Base-by-base conservation (phyloP, 2,888 invertebrate genomes). In the Phaonia tiefii region DNA sequence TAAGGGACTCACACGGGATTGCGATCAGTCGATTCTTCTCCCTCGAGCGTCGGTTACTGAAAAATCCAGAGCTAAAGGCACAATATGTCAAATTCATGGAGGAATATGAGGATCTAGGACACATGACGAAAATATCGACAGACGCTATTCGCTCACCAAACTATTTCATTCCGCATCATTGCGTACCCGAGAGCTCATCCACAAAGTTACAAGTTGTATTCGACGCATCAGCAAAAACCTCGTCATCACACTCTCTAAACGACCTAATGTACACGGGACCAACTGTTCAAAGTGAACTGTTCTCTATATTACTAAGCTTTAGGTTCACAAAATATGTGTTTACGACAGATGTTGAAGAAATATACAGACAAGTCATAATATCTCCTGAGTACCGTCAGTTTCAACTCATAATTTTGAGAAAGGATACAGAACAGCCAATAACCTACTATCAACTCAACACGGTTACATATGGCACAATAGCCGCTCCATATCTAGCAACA, bases 11-110 rank as follows among this genome's bases (percentile, higher is more conserved):
- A 15, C 60, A 60, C 10, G 31, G 17, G 15, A 63, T 22, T 10
- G 60, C 60, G 2, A 44, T 44, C 49, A 49, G 17, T n/a, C 3
- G 42, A 37, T 54, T 60, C 31, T 5, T 31, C 4, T 4, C 26
- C 17, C 60, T 60, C 10, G 60, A 60, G n/a, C 60, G 60, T 15
- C 37, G 37, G n/a, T n/a, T 46, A 4, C n/a, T n/a, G n/a, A 46
- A 46, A 46, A 46, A 5, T 46, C 4, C 7, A 10, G 46, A 46
- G 11, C 11, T 46, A 11, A 7, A n/a, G 4, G n/a, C 10, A n/a
- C 46, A 46, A n/a, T 46, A 46, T n/a, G 15, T n/a, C 5, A 5
- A 46, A 46, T 46, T 46, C 15, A 46, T 46, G 46, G 10, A 46
- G 15, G 46, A 46, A 46, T 46, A 46, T 46, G 46, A 46, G n/a